Evolutionary conservation across 2,888 invertebrate species (phyloP), one percentile per base, ranked within the genome.

Genomic region (Willowsia nigromaculata): DNA sequence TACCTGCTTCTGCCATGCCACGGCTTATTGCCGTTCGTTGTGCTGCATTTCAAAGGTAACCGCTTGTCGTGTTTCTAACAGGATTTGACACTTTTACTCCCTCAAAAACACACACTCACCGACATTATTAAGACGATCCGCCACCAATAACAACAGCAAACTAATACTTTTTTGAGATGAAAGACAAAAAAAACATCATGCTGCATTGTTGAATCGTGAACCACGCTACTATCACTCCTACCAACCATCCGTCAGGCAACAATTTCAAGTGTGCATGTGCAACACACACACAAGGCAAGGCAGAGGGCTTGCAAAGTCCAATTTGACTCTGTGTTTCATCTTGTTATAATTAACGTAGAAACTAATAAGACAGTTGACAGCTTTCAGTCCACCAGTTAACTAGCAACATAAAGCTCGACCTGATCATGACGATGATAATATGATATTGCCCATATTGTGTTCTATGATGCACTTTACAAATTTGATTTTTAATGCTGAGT

Each of bases 81-180:
- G 90, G 90, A 90, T 90, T 90, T 90, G 90, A 90, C 90, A 90
- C 90, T 90, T 90, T 90, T 83, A 90, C 90, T 90, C 90, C 90
- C 76, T 90, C 85, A 83, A 86, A 87, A 71, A 82, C 25, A 86
- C 53, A 80, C 68, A 80, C 27, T 53, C 81, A 56, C 62, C 81
- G 81, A 47, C 47, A 43, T 43, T 47, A 43, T 43, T 43, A 74
- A 22, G 11, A 74, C 43, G 47, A 43, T 25, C 43, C 43, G 25
- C 25, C 74, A 74, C 74, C 68, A 25, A 37, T 13, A 18, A 68
- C 40, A 59, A 37, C 37, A 40, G 9, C 15, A 50, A 50, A 50
- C 50, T 50, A 50, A 50, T 50, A 50, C 50, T 50, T 50, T 47
- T 47, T 6, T 13, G 13, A 11, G 18, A 50, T 18, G 18, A 40